Evolutionary conservation across 2,888 invertebrate species (phyloP), one percentile per base, ranked within the genome.

Genomic region (Lordiphosa andalusiaca): DNA sequence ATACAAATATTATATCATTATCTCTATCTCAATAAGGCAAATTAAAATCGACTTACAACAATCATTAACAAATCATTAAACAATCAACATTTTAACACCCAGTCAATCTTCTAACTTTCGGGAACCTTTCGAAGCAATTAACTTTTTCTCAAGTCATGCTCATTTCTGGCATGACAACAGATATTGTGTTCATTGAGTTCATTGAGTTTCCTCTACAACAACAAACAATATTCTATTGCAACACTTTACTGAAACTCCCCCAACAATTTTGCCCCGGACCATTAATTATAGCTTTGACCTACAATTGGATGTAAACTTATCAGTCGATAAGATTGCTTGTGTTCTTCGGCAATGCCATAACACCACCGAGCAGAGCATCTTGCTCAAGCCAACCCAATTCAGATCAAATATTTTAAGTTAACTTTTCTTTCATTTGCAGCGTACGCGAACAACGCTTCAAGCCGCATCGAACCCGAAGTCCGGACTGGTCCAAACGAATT

Each of bases 401-500:
- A 16, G 16, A 16, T 16, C 16, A 16, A 16, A 16, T 16, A 16
- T 16, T 16, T 16, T 2, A 16, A 16, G 16, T 16, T 16, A 2
- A 13, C 37, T 21, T 25, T 19, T 1, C 37, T 46, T 10, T 12
- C 10, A 19, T 33, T 84, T 85, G 4, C 67, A 90, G 89, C 46
- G 87, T 89, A 6, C 86, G 89, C 46, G 89, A 89, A 73, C 85
- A 89, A 72, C 85, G 89, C 47, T 84, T 84, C 13, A 90, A 89
- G 68, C 76, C 74, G 33, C 88, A 89, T 71, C 88, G 88, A 35
- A 88, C 86, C 53, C 87, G 88, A 42, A 89, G 88, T 72, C 89
- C 89, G 4, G 89, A 89, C 73, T 90, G 89, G 89, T 89, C 88
- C 37, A 88, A 86, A 62, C 86, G 88, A 63, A 88, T 90, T 39